Base-by-base conservation (phyloP, 2,113 vertebrate species). In the Turnix velox region DNA sequence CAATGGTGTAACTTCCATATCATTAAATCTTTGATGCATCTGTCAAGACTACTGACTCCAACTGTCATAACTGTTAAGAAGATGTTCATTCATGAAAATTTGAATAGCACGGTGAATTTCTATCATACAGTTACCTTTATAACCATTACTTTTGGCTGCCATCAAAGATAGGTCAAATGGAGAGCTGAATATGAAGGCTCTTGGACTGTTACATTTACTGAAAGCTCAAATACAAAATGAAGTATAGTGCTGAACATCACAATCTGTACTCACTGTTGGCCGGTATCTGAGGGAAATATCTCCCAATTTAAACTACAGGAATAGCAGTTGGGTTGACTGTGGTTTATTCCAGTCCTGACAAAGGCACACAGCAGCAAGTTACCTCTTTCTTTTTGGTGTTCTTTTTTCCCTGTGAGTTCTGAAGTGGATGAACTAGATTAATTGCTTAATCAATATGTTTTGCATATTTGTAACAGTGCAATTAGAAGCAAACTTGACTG, bases 11-110 rank as follows among this genome's bases (percentile, higher is more conserved):
- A 85, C 84, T 92, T 95, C 87, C 74, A n/a, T 94, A n/a, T 84
- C 82, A 89, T 94, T 95, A 92, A 91, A 73, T 92, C 74, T 95
- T 94, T 89, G 87, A 94, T 82, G 48, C 74, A 63, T 75, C 74
- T 91, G 90, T 75, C 77, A 82, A 91, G 84, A 79, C 40, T 61
- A 71, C 78, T 0, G 1, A 73, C 75, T 76, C 62, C 81, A 95
- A 89, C 74, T 95, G 84, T 48, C 90, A 84, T 31, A 89, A 73
- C 66, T 87, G 79, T 77, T 87, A 95, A 78, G 84, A 39, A 91
- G 82, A 75, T 87, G 87, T 30, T 73, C 0, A 4, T 92, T 75
- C 67, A 33, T 4, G 28, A 81, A 94, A 90, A 83, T 87, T 39
- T 82, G 77, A 94, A 82, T 30, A 75, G 22, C 28, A 3, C 49